phyloP scores from a whole-genome alignment of 2,888 invertebrate genomes.

The Sesia bembeciformis region DNA sequence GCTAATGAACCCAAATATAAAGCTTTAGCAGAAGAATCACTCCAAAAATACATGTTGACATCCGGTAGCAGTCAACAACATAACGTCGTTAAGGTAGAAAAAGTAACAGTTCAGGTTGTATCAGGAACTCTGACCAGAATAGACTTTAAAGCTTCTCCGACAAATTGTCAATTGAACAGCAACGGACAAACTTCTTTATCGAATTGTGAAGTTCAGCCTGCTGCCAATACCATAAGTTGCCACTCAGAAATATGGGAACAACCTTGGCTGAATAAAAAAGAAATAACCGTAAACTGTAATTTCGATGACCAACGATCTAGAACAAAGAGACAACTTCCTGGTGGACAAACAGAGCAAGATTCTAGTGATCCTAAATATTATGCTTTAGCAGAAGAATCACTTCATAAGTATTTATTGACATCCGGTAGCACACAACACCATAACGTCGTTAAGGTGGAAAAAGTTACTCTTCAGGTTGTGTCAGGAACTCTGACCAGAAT shows the following conservation, averaged over 20 bases:
- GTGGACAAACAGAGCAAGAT: conserved; percentile 9
- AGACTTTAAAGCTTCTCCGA: conserved; percentile 15
- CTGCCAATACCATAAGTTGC: conserved; percentile 26
- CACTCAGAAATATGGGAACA: conserved; percentile 70
- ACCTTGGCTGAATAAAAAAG: conserved; percentile 64
- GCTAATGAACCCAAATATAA: conserved; percentile 17
- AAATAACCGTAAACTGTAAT: conserved; percentile 23
- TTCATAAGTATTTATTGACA: conserved; percentile 16
- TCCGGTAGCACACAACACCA: conserved; percentile 4
- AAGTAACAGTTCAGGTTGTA: conserved; percentile 37
- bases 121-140: conserved; percentile 61
- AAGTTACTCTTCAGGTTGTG: conserved; percentile 37
- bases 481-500: conserved; percentile 61
- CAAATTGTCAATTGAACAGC: conserved; percentile 12
- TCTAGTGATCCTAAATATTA: conserved; percentile 16
- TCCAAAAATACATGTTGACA: conserved; percentile 16
- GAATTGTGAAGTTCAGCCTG: background rate
- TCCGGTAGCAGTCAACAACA: conserved; percentile 7
- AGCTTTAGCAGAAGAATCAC: conserved; percentile 19
- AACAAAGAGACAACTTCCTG: conserved; percentile 5
- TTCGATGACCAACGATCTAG: conserved; percentile 1
- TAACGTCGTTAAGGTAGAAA: conserved; percentile 19
- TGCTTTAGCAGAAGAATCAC: conserved; percentile 19
- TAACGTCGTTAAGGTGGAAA: conserved; percentile 18
- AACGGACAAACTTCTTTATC: background rate